phyloP scores from a whole-genome alignment of 2,888 invertebrate genomes.

The Phrixothrix hirtus region DNA sequence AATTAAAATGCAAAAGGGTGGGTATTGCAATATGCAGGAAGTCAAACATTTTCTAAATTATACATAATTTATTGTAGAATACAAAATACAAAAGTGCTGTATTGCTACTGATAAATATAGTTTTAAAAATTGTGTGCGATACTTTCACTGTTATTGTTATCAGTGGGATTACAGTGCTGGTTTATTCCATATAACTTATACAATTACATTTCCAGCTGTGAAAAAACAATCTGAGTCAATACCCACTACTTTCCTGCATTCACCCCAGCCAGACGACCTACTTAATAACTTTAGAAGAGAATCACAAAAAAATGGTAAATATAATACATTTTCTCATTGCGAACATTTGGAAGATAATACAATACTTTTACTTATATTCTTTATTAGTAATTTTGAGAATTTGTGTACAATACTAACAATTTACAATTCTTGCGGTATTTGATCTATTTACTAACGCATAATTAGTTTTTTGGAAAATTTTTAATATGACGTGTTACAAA shows the following conservation, averaged over 20 bases:
- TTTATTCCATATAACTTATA: constrained; percentile 23
- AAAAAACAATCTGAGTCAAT: constrained; percentile 32
- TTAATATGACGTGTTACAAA: too few species aligned
- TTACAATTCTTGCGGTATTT: too few species aligned
- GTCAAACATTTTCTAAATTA: constrained; percentile 1
- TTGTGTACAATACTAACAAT: too few species aligned
- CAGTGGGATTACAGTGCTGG: constrained; percentile 26
- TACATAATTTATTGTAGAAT: not conserved
- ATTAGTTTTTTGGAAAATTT: too few species aligned
- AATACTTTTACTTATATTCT: too few species aligned
- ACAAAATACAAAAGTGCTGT: not conserved
- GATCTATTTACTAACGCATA: too few species aligned
- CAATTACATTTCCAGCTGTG: constrained; percentile 32
- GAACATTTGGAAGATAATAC: not conserved
- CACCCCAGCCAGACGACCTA: constrained; percentile 31
- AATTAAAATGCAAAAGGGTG: constrained; percentile 6
- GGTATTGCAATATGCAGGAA: constrained; percentile 6
- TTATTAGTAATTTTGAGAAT: too few species aligned
- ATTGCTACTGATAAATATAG: constrained; percentile 10
- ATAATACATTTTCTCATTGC: constrained; percentile 22
- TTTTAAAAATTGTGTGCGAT: not conserved
- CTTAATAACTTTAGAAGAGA: constrained; percentile 30
- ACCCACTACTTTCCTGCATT: constrained; percentile 32
- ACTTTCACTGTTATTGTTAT: constrained; percentile 13
- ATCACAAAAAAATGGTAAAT: constrained; percentile 27